A percentile compares a stretch with the other conserved stretches of the same genome.
phyloP scores from a whole-genome alignment of 2,888 invertebrate species.

The Megalurothrips usitatus region DNA sequence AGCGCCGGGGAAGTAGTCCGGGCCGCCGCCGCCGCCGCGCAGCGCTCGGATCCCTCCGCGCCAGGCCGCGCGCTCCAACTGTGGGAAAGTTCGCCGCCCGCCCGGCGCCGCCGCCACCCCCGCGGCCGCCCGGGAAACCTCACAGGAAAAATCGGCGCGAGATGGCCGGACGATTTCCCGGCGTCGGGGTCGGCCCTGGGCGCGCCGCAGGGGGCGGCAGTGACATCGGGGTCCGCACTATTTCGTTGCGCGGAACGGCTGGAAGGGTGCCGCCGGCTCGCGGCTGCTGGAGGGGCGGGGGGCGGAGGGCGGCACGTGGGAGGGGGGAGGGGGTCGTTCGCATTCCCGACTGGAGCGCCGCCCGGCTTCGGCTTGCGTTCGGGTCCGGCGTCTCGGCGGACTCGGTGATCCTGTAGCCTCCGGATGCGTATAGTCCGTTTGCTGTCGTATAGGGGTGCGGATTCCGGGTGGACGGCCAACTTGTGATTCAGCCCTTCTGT shows the following conservation, averaged over 20 bases:
- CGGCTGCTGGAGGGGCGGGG: neutral
- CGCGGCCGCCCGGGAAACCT: neutral
- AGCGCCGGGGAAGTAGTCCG: slow-evolving; percentile 48
- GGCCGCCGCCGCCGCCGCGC: slow-evolving; percentile 29
- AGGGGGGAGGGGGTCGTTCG: neutral
- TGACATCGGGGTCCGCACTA: neutral
- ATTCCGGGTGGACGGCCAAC: too few species aligned
- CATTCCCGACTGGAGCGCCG: slow-evolving; percentile 6
- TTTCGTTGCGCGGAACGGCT: neutral
- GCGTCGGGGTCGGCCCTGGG: neutral
- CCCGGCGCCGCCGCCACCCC: neutral
- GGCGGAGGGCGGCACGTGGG: neutral
- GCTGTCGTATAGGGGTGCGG: too few species aligned
- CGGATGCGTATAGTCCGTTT: neutral
- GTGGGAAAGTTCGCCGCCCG: slow-evolving; percentile 37
- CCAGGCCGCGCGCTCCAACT: slow-evolving; percentile 33
- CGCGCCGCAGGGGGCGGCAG: too few species aligned
- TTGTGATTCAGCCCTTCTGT: too few species aligned
- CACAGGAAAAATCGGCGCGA: neutral
- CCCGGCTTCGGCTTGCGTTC: neutral
- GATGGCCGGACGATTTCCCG: neutral
- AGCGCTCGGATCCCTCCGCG: slow-evolving; percentile 45
- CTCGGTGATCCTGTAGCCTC: too few species aligned
- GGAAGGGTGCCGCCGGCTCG: neutral
- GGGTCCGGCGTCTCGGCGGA: neutral